phyloP scores from a whole-genome alignment of 2,797 vertebrate species.

The Lepilemur septentrionalis region DNA sequence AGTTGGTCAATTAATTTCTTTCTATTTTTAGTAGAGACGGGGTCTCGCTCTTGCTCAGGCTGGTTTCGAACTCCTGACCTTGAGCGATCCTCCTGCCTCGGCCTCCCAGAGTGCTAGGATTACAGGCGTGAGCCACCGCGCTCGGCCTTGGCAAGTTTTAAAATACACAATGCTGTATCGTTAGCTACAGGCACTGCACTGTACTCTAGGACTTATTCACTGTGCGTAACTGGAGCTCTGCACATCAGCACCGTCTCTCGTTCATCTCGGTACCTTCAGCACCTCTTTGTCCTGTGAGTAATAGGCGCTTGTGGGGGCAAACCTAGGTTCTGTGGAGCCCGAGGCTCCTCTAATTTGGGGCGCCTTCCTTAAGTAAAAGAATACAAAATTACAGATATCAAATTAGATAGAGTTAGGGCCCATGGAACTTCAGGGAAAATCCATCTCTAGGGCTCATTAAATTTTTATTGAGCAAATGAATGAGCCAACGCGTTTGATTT shows the following conservation, averaged over 20 bases:
- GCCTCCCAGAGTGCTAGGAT: no score
- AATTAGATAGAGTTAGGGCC: neutral
- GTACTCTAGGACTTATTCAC: accelerated
- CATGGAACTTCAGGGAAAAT: neutral
- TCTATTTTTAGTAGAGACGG: no score
- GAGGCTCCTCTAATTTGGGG: neutral
- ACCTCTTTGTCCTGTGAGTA: accelerated
- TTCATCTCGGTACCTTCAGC: neutral
- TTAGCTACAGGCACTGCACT: neutral
- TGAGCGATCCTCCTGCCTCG: no score
- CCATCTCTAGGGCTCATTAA: neutral
- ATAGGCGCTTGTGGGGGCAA: neutral
- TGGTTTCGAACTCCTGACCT: no score
- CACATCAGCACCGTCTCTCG: no score
- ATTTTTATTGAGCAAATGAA: neutral
- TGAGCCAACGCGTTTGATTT: neutral
- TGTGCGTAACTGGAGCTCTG: neutral
- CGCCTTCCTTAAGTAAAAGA: neutral
- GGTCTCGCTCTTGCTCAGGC: no score
- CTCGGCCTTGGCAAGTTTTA: neutral
- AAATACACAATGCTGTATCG: accelerated
- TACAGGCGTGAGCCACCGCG: no score
- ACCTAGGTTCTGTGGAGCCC: neutral
- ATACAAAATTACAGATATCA: neutral
- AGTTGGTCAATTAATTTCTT: no score